Evolutionary conservation across 2,113 vertebrate genomes (phyloP).

Genomic region (Chloropsis hardwickii): DNA sequence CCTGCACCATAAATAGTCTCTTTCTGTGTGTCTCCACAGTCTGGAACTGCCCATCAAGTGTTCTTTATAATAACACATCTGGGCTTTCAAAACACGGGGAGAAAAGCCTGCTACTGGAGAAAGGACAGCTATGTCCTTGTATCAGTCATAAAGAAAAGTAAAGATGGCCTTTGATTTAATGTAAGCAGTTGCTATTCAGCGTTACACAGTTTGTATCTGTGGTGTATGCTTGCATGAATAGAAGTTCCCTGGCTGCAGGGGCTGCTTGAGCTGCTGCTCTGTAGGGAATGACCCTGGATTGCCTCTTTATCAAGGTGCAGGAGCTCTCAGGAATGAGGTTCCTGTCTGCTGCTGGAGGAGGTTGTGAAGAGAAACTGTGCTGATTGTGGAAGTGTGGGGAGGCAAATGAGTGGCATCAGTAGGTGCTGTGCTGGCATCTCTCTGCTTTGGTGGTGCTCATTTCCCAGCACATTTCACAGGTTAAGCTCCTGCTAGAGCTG

Average conservation of each 20-base stretch:
- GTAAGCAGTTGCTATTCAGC: background rate
- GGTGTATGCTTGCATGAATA: fast-evolving
- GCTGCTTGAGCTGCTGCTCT: background rate
- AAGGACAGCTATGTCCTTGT: background rate
- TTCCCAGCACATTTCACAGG: fast-evolving
- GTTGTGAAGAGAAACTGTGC: background rate
- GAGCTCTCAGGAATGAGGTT: background rate
- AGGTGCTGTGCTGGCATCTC: background rate
- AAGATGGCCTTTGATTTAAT: background rate
- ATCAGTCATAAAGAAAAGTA: background rate
- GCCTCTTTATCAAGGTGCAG: background rate
- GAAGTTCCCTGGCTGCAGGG: background rate
- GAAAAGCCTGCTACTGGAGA: background rate
- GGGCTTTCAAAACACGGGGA: background rate
- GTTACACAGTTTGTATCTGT: background rate
- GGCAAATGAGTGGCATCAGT: background rate
- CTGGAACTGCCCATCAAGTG: background rate
- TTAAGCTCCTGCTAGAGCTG: background rate
- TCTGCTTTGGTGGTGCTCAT: background rate
- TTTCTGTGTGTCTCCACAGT: background rate
- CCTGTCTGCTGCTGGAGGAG: background rate
- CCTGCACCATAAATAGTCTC: background rate
- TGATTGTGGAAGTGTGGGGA: background rate
- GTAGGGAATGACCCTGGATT: background rate
- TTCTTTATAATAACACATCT: background rate